Conservation (phyloP, 2,888 invertebrate species). For the Lasioglossum oenotherae region DNA sequence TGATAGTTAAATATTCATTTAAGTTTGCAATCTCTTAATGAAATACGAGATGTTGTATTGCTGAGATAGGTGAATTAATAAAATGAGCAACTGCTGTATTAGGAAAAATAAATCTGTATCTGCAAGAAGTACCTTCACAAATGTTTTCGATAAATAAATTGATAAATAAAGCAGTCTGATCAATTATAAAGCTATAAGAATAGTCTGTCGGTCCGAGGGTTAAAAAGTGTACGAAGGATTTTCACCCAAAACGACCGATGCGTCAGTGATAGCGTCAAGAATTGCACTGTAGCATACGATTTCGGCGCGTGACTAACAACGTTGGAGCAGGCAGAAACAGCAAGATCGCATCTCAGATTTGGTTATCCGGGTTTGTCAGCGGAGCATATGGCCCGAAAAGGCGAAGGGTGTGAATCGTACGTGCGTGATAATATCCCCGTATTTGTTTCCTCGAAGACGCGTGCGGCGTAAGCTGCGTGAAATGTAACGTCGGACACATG, state of each 20-base stretch:
- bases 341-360: background rate
- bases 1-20: too few species aligned
- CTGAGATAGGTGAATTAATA: too few species aligned
- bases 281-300: background rate
- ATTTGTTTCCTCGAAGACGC: constrained; percentile 47
- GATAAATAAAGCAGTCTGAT: background rate
- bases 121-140: background rate
- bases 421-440: constrained; percentile 37
- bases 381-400: background rate
- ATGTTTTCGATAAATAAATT: background rate
- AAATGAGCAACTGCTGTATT: too few species aligned
- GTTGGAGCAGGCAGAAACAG: background rate
- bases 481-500: constrained; percentile 66
- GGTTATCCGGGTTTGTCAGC: background rate
- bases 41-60: too few species aligned
- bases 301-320: background rate
- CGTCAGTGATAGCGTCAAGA: background rate
- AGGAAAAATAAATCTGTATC: too few species aligned
- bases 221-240: background rate
- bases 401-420: constrained; percentile 1
- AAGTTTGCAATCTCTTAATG: too few species aligned
- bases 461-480: constrained; percentile 68
- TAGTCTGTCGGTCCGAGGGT: background rate
- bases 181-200: background rate
- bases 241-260: background rate